A percentile compares a stretch with the other conserved stretches of the same genome.
These are phyloP conservation scores for Drosophila tropicalis DNA, from an alignment of 1,140 invertebrate species.

Conservation along the genomic window DNA sequence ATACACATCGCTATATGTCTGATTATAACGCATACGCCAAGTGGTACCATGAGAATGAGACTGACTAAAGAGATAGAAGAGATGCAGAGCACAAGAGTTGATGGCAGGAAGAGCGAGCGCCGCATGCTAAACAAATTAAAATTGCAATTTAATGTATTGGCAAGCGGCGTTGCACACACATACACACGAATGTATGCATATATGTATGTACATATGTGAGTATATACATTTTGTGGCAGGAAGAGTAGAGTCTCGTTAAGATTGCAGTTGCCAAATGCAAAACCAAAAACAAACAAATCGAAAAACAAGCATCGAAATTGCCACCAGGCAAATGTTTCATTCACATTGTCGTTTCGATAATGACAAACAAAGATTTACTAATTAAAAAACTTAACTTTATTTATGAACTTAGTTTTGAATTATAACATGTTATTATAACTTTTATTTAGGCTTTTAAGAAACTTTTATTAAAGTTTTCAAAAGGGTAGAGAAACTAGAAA, in stretches of 20 bases:
- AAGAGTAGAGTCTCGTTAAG: slow-evolving; percentile 54
- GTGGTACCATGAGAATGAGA: slow-evolving; percentile 41
- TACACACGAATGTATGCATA: slow-evolving; percentile 13
- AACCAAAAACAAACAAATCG: slow-evolving; percentile 60
- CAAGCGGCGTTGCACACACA: slow-evolving; percentile 22
- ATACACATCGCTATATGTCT: slow-evolving; percentile 28
- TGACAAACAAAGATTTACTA: background rate
- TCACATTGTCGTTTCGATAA: background rate
- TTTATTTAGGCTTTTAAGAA: no score
- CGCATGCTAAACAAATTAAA: slow-evolving; percentile 76
- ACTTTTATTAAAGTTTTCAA: no score
- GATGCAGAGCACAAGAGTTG: background rate
- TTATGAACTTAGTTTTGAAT: no score
- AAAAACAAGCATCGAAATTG: slow-evolving; percentile 9
- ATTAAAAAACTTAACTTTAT: no score
- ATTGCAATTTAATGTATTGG: slow-evolving; percentile 78
- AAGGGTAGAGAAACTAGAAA: no score
- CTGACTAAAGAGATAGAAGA: background rate
- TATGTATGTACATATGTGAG: background rate
- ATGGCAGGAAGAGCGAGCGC: slow-evolving; percentile 28
- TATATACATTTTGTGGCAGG: slow-evolving; percentile 12
- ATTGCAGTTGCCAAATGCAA: slow-evolving; percentile 72
- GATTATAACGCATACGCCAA: slow-evolving; percentile 72
- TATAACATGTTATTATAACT: no score
- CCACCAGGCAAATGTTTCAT: slow-evolving; percentile 4